These are phyloP conservation scores for Agonopterix arenella DNA, from an alignment of 2,888 invertebrate genomes.

Conservation along the genomic window DNA sequence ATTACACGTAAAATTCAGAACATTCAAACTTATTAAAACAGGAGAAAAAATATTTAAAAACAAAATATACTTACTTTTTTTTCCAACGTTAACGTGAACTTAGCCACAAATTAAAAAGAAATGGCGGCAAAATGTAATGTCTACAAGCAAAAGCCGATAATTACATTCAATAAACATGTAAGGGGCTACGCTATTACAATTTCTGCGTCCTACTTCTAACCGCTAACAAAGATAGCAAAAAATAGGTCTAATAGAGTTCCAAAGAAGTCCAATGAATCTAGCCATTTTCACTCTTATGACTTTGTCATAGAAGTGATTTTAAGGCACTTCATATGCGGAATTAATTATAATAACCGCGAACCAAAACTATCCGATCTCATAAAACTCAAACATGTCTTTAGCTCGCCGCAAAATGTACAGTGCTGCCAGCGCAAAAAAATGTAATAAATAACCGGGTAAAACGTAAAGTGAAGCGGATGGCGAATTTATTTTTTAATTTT, in stretches of 20 bases:
- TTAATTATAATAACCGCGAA: constrained; percentile 20
- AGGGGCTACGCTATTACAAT: constrained; percentile 23
- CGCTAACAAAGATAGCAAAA: constrained; percentile 12
- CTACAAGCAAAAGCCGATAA: constrained; percentile 20
- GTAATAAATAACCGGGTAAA: constrained; percentile 15
- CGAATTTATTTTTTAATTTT: constrained; percentile 18
- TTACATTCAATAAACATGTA: constrained; percentile 36
- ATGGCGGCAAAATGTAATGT: neutral
- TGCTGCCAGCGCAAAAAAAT: constrained; percentile 33
- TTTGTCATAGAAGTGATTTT: no score
- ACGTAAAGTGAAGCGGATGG: constrained; percentile 12
- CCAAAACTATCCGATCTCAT: constrained; percentile 20
- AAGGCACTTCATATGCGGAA: no score
- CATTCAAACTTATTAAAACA: no score
- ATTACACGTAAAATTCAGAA: no score
- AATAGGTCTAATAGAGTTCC: no score
- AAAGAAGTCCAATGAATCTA: no score
- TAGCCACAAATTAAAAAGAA: neutral
- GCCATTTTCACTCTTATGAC: no score
- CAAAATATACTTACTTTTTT: no score
- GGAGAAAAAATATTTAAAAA: no score
- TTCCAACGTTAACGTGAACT: no score
- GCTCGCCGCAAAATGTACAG: constrained; percentile 27
- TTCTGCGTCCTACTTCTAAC: constrained; percentile 11
- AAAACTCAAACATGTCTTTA: constrained; percentile 31